These are phyloP conservation scores for Alces alces DNA, from an alignment of 2,113 vertebrate genomes.

Conservation along the genomic window DNA sequence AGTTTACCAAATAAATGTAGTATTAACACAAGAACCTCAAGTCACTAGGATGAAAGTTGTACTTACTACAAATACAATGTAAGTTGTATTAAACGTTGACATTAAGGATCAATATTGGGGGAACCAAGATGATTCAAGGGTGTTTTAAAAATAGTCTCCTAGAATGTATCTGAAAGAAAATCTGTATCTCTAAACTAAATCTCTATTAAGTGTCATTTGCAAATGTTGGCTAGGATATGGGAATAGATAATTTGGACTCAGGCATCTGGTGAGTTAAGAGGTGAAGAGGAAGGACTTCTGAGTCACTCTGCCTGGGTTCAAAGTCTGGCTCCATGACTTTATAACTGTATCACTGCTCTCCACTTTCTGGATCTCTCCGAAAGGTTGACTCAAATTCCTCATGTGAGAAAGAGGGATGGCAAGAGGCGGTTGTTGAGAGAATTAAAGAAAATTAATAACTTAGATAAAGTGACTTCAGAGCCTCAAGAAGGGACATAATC, in stretches of 20 bases:
- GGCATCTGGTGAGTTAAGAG: constrained; percentile 1
- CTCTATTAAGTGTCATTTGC: neutral
- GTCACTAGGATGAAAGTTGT: constrained; percentile 20
- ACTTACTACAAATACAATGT: neutral
- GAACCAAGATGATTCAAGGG: neutral
- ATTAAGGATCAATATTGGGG: neutral
- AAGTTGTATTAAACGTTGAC: constrained; percentile 14
- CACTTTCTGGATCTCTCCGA: neutral
- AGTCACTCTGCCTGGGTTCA: neutral
- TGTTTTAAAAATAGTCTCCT: constrained; percentile 20
- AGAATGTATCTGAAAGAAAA: constrained; percentile 3
- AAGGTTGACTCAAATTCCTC: constrained; percentile 28
- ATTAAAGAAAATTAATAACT: constrained; percentile 2
- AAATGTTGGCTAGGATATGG: neutral
- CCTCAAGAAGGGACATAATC: neutral
- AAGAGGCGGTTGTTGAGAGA: neutral
- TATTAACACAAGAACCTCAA: neutral
- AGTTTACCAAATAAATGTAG: constrained; percentile 2
- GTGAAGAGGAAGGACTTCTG: neutral
- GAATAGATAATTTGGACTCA: neutral
- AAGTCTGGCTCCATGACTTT: neutral
- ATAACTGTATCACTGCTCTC: neutral
- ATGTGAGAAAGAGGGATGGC: neutral
- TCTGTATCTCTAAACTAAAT: neutral
- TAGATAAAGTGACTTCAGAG: constrained; percentile 9